phyloP scores from a whole-genome alignment of 2,797 vertebrate species.

The Alcedo quadribrachys region DNA sequence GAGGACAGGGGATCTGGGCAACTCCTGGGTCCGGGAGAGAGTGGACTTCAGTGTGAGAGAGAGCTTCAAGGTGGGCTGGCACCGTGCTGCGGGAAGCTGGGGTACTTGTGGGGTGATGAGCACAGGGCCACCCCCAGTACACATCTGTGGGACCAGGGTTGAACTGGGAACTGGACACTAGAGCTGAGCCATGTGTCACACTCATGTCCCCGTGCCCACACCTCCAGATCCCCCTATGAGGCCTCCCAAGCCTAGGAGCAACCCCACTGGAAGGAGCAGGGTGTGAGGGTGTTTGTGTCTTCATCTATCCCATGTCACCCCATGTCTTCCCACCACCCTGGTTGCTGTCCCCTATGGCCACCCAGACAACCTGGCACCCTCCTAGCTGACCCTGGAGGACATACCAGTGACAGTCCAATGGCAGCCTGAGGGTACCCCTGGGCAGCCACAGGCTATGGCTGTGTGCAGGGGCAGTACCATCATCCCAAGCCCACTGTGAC shows the following conservation, averaged over 20 bases:
- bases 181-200: not conserved
- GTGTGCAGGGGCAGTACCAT: not conserved
- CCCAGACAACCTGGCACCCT: not conserved
- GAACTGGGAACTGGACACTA: not conserved
- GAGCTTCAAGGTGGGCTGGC: slow-evolving; percentile 81
- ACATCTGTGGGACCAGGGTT: not conserved
- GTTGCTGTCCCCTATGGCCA: not conserved
- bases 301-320: not conserved
- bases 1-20: slow-evolving; percentile 83
- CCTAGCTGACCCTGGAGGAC: not conserved
- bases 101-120: fast-evolving
- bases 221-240: not conserved
- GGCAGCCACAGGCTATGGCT: not conserved
- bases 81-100: not conserved
- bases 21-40: slow-evolving; percentile 88
- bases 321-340: not conserved
- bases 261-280: not conserved
- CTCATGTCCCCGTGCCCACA: not conserved
- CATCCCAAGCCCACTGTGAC: not conserved
- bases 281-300: not conserved
- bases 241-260: not conserved
- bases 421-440: not conserved
- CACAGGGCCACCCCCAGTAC: not conserved
- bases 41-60: slow-evolving; percentile 74
- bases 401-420: not conserved